Conservation (phyloP, 2,888 invertebrate genomes). For the Limnephilus auricula region DNA sequence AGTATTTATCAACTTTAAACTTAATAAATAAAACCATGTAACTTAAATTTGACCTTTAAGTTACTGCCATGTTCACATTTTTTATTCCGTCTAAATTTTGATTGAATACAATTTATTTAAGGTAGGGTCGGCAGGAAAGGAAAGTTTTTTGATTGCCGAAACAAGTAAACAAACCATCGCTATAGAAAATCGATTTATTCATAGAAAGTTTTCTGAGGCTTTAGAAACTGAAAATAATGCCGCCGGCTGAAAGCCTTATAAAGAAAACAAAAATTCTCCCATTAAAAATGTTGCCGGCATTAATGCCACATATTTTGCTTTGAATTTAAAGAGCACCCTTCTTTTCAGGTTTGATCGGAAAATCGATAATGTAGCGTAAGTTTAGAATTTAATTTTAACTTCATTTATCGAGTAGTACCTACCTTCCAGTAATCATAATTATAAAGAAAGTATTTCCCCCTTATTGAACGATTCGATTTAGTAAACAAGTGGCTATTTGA, state of each 20-base stretch:
- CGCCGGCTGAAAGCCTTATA: not conserved
- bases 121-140: not conserved
- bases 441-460: not conserved
- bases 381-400: not conserved
- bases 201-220: not conserved
- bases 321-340: not conserved
- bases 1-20: not conserved
- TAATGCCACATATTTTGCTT: constrained; percentile 15
- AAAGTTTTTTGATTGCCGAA: not conserved
- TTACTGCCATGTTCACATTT: not conserved
- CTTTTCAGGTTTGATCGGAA: not conserved
- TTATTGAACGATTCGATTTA: not conserved
- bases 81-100: not conserved
- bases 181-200: constrained; percentile 11
- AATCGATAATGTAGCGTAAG: not conserved
- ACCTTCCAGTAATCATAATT: not conserved
- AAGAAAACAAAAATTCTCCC: not conserved
- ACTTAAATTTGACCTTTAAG: not conserved
- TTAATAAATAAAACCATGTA: not conserved
- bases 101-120: constrained; percentile 7
- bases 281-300: not conserved
- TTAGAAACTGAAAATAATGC: constrained; percentile 4
- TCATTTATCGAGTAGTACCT: not conserved
- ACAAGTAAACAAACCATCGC: constrained; percentile 5
- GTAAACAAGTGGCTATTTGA: not conserved